Base-by-base conservation (phyloP, 2,888 invertebrate species). In the Cactoblastis cactorum region DNA sequence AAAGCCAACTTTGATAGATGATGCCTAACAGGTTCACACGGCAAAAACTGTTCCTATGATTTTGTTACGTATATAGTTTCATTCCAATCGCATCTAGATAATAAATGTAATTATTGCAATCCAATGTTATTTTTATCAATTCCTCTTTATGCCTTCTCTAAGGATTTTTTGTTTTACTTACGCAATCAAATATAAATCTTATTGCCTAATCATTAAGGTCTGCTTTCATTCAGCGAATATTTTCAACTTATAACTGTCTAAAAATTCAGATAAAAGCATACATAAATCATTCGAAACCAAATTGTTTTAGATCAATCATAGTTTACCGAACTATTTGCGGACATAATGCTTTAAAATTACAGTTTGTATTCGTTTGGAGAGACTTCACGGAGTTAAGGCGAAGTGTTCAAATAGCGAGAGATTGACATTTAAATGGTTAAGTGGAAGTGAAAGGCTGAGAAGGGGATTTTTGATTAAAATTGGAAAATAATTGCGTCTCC, bases 341-440 rank as follows among this genome's bases (percentile, higher is more conserved):
- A 66, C 63, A 58, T 74, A 65, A 28, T 0, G 0, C 18, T 2
- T 1, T n/a, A 0, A 0, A 0, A 0, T 17, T 69, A 74, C 49
- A 66, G 71, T 67, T 61, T 33, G 62, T 51, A 64, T 54, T 73
- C 3, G 53, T 33, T 56, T 61, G 56, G 18, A 17, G 39, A 35
- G n/a, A 15, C 14, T 32, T 43, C 8, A 51, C 14, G 22, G 47
- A 65, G 59, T 80, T 80, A 80, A 83, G 75, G 77, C 69, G 65
- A 69, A 69, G 77, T 58, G 67, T 61, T 59, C 60, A 63, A 66
- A 71, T 65, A 71, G 68, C 63, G 63, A 71, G 71, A 88, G 88
- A 89, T 88, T 87, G 88, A 89, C 88, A 89, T 89, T 87, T 89
- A 88, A 89, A 88, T 87, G 77, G 74, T 83, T 84, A 84, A 85